Percentiles rank a stretch among this genome's conserved stretches.
Conservation (phyloP, 2,888 invertebrate genomes). For the Halictus ligatus region DNA sequence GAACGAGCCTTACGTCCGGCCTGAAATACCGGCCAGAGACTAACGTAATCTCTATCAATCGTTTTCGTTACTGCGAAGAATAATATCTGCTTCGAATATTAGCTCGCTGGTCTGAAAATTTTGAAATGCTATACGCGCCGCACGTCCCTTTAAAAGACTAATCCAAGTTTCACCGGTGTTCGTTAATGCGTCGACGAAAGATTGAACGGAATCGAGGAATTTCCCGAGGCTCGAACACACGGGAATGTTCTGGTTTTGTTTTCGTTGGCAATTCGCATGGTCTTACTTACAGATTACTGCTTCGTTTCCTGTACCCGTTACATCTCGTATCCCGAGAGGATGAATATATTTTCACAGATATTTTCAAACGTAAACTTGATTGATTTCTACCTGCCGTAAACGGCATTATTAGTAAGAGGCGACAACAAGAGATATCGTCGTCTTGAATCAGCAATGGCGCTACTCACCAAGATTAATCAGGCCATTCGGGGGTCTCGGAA, state of each 20-base stretch:
- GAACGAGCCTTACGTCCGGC: background rate
- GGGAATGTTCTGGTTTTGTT: background rate
- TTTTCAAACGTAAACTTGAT: slow-evolving; percentile 78
- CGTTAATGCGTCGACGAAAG: background rate
- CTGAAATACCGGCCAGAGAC: background rate
- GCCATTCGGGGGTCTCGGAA: slow-evolving; percentile 72
- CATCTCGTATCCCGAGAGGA: slow-evolving; percentile 73
- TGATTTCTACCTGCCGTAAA: slow-evolving; percentile 74
- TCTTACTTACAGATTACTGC: slow-evolving; percentile 82
- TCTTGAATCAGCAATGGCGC: slow-evolving; percentile 75
- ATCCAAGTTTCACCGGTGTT: slow-evolving; percentile 28
- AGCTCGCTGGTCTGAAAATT: background rate
- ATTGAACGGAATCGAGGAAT: background rate
- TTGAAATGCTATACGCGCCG: background rate
- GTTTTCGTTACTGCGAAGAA: background rate
- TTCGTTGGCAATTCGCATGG: slow-evolving; percentile 79
- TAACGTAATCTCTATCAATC: slow-evolving; percentile 17
- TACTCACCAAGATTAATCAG: slow-evolving; percentile 80
- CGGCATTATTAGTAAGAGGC: slow-evolving; percentile 76
- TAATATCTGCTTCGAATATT: background rate
- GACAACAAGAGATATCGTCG: slow-evolving; percentile 74
- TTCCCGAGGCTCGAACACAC: slow-evolving; percentile 18
- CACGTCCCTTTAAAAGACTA: background rate
- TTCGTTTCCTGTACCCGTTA: slow-evolving; percentile 78
- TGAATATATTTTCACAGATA: slow-evolving; percentile 76